These are phyloP conservation scores for Acanthornis magna DNA, from an alignment of 2,797 vertebrate genomes.

Conservation along the genomic window DNA sequence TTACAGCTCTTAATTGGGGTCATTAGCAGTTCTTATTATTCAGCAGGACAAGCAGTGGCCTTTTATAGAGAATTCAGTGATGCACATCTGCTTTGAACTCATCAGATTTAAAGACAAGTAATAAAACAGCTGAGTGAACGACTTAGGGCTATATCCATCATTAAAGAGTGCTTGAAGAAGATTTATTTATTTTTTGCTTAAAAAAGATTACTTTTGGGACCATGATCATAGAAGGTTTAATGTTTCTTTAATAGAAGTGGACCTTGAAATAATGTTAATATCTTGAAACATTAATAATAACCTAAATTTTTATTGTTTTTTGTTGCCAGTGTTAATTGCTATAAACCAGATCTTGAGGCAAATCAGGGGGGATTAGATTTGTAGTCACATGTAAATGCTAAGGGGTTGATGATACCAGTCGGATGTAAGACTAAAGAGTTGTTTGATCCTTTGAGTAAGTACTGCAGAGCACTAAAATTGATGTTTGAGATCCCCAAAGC, in stretches of 20 bases:
- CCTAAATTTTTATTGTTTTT: neutral
- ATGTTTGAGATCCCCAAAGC: neutral
- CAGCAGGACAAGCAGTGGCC: conserved; percentile 76
- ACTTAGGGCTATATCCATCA: conserved; percentile 67
- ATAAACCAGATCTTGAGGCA: neutral
- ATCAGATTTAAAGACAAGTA: conserved; percentile 78
- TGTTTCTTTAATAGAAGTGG: neutral
- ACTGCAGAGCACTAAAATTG: neutral
- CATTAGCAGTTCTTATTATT: conserved; percentile 79
- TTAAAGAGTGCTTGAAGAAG: conserved; percentile 47
- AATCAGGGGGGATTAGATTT: neutral
- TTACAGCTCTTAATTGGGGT: conserved; percentile 79
- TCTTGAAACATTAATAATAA: neutral
- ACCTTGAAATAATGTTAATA: neutral
- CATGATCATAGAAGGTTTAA: neutral
- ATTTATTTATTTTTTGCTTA: conserved; percentile 21
- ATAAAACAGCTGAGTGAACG: conserved; percentile 76
- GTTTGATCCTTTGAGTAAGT: neutral
- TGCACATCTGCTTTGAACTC: conserved; percentile 74
- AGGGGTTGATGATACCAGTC: neutral
- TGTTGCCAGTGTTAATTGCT: neutral
- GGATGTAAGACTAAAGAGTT: neutral
- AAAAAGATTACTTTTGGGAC: conserved; percentile 25
- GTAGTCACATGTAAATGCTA: neutral
- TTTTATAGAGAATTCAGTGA: conserved; percentile 79